Evolutionary conservation across 2,113 vertebrate genomes (phyloP).

Genomic region (Serinus canaria): DNA sequence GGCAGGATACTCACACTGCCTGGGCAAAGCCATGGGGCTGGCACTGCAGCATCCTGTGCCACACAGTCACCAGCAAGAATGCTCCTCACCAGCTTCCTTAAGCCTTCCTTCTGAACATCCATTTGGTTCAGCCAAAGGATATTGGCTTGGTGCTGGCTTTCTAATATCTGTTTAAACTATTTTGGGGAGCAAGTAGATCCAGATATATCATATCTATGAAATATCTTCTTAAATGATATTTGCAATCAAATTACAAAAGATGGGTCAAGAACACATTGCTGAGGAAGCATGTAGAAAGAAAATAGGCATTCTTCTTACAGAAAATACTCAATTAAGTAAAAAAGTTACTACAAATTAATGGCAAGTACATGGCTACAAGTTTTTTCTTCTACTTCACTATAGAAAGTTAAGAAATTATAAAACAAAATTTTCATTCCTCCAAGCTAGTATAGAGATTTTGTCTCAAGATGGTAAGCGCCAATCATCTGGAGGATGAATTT

Average conservation of each 20-base stretch:
- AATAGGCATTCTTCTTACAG: not conserved
- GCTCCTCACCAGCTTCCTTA: not conserved
- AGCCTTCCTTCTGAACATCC: not conserved
- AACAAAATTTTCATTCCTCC: not conserved
- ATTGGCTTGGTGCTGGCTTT: not conserved
- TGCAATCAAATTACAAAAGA: not conserved
- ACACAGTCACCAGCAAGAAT: not conserved
- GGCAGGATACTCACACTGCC: not conserved
- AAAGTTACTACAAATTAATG: not conserved
- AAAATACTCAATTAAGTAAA: not conserved
- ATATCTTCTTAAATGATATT: not conserved
- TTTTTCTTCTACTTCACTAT: not conserved
- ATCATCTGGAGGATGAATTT: not conserved
- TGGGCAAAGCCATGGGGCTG: not conserved
- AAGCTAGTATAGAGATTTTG: not conserved
- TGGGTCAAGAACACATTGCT: not conserved
- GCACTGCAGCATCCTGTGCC: not conserved
- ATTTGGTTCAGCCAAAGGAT: not conserved
- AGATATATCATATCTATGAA: not conserved
- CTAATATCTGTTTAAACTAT: not conserved
- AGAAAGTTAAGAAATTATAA: not conserved
- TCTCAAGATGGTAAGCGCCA: accelerated
- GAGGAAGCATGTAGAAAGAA: not conserved
- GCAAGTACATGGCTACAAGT: not conserved
- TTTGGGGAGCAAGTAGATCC: not conserved